phyloP scores from a whole-genome alignment of 2,888 invertebrate species.

The Macrophya annulata region DNA sequence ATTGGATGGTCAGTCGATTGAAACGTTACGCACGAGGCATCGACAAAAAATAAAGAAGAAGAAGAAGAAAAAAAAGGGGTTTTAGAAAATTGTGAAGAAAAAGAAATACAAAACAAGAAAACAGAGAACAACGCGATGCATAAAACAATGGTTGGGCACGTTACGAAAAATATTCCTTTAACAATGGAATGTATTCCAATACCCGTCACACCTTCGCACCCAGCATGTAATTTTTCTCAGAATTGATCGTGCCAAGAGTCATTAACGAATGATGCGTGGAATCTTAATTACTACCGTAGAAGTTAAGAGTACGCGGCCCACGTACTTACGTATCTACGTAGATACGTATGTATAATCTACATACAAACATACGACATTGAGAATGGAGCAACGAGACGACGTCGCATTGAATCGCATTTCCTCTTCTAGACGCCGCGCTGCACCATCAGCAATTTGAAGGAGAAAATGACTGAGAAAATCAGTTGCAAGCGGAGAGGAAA shows the following conservation, averaged over 20 bases:
- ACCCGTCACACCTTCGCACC: constrained; percentile 23
- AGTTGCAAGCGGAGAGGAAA: constrained; percentile 27
- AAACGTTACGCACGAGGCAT: background rate
- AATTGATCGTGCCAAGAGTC: constrained; percentile 37
- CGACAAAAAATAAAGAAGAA: background rate
- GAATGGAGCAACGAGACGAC: background rate
- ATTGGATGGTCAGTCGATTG: background rate
- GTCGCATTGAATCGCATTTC: background rate
- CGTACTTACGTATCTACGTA: background rate
- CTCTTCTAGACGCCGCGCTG: background rate
- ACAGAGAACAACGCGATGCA: background rate
- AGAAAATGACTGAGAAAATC: constrained; percentile 40
- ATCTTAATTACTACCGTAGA: constrained; percentile 24
- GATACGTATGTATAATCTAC: background rate
- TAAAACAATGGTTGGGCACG: background rate
- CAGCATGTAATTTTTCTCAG: constrained; percentile 23
- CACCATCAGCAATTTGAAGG: background rate
- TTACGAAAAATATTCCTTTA: background rate
- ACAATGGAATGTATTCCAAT: constrained; percentile 28
- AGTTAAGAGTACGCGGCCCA: background rate
- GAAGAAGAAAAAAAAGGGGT: background rate
- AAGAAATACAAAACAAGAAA: background rate
- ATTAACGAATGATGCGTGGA: constrained; percentile 46
- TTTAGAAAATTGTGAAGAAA: background rate
- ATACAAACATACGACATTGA: background rate